A percentile compares a stretch with the other conserved stretches of the same genome.
Evolutionary conservation across 2,113 vertebrate species (phyloP).

Genomic region (Rhabdornis inornatus): DNA sequence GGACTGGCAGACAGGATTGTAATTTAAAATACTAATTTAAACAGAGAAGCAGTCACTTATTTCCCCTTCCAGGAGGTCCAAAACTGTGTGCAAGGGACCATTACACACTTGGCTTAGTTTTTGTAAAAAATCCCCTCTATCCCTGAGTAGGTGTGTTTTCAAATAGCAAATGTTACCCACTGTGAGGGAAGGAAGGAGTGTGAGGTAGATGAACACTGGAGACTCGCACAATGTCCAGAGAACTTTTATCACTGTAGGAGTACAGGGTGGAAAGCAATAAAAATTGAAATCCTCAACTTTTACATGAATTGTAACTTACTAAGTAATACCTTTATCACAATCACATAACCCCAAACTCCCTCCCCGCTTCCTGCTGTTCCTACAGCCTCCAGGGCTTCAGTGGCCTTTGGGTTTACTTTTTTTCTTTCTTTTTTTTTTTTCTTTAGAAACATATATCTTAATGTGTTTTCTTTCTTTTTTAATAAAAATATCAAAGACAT

Average conservation of each 20-base stretch:
- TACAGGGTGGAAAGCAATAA: neutral
- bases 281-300: neutral
- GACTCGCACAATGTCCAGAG: neutral
- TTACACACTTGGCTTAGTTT: neutral
- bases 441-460: slow-evolving; percentile 46
- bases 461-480: slow-evolving; percentile 72
- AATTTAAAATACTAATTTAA: neutral
- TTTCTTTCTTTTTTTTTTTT: slow-evolving; percentile 4
- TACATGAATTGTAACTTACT: neutral
- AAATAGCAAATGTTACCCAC: neutral
- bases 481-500: slow-evolving; percentile 76
- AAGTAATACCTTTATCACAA: neutral
- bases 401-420: neutral
- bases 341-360: neutral
- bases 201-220: neutral
- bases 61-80: neutral
- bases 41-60: neutral
- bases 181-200: neutral
- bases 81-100: neutral
- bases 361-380: neutral
- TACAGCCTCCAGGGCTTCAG: neutral
- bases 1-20: neutral
- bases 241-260: neutral
- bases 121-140: neutral
- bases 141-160: neutral